These are phyloP conservation scores for Akabosia matsudoensis DNA, from an alignment of 1,140 invertebrate species.

Conservation along the genomic window DNA sequence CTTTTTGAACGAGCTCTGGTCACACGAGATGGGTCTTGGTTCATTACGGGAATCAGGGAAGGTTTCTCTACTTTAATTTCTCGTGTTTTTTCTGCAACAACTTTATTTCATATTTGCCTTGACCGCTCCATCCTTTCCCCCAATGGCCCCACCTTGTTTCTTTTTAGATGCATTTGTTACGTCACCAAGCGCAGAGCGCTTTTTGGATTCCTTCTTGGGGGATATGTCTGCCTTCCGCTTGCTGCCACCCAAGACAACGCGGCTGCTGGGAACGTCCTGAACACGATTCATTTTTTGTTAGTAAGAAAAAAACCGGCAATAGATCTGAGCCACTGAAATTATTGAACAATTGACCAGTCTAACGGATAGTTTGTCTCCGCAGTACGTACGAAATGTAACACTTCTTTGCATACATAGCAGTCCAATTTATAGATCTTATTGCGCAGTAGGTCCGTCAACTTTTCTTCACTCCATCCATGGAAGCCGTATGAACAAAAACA, in stretches of 20 bases:
- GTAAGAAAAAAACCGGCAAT: too few relatives aligned
- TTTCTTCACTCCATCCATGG: too few relatives aligned
- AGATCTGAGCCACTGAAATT: too few relatives aligned
- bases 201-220: conserved; percentile 55
- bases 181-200: conserved; percentile 70
- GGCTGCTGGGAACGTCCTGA: not conserved
- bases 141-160: conserved; percentile 7
- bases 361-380: too few relatives aligned
- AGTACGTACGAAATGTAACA: not conserved
- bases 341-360: too few relatives aligned
- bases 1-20: conserved; percentile 5
- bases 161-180: conserved; percentile 62
- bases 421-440: too few relatives aligned
- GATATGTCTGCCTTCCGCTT: conserved; percentile 58
- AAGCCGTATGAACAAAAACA: too few relatives aligned
- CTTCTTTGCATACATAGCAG: too few relatives aligned
- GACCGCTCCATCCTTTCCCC: conserved; percentile 15
- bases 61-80: not conserved
- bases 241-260: conserved; percentile 15
- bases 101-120: conserved; percentile 10
- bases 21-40: not conserved
- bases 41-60: not conserved
- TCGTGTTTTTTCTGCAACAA: not conserved
- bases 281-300: conserved; percentile 34
- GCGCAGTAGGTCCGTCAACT: too few relatives aligned